Conservation (phyloP, 2,888 invertebrate genomes). For the Drosophila putrida region DNA sequence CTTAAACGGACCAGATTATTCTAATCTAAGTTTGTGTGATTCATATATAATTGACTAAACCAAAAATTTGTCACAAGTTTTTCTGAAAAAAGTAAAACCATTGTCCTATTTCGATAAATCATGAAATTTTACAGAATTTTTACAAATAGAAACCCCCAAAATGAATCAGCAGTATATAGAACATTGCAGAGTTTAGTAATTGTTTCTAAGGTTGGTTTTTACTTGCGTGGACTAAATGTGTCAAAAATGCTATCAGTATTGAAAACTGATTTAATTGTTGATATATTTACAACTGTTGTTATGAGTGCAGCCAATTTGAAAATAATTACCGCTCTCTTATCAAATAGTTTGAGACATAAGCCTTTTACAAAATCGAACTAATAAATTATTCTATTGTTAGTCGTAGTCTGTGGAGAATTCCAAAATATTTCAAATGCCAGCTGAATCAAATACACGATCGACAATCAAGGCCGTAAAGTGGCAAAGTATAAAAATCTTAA, state of each 20-base stretch:
- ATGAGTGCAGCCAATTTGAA: conserved; percentile 29
- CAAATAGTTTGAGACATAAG: conserved; percentile 26
- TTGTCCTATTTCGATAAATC: background rate
- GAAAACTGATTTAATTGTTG: conserved; percentile 13
- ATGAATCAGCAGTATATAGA: conserved; percentile 13
- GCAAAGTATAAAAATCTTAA: conserved; percentile 15
- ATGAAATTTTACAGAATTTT: background rate
- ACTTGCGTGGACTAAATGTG: conserved; percentile 1
- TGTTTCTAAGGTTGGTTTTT: conserved; percentile 13
- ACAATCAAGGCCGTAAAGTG: conserved; percentile 14
- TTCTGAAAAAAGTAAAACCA: background rate
- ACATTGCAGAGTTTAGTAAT: background rate
- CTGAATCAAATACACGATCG: conserved; percentile 1
- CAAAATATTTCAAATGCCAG: conserved; percentile 2
- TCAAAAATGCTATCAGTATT: conserved; percentile 8
- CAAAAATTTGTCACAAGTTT: background rate
- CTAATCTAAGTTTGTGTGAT: too few species aligned
- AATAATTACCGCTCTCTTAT: conserved; percentile 35
- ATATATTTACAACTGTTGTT: conserved; percentile 42
- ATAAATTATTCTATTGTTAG: conserved; percentile 18
- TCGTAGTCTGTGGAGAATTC: background rate
- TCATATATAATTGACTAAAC: too few species aligned
- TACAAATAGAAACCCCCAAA: background rate
- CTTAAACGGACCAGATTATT: too few species aligned
- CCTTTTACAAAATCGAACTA: conserved; percentile 6